Evolutionary conservation across 2,888 invertebrate species (phyloP).

Genomic region (Tetranychus piercei): DNA sequence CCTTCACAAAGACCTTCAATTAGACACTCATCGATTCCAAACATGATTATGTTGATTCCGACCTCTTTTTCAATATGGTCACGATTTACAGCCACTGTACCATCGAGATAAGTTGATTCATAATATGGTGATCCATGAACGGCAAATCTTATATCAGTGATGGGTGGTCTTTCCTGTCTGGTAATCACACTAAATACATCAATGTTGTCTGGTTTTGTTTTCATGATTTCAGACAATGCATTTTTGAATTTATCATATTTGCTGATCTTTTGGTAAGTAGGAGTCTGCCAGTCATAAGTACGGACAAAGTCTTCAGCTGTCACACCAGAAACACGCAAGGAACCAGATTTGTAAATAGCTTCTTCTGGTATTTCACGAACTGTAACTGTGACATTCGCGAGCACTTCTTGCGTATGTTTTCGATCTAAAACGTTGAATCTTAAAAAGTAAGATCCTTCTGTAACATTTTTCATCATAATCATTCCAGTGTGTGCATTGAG

Average conservation of each 20-base stretch:
- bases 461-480: constrained; percentile 84
- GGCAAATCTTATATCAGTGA: constrained; percentile 78
- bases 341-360: constrained; percentile 85
- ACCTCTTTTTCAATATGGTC: constrained; percentile 82
- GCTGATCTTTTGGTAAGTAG: constrained; percentile 56
- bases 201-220: constrained; percentile 64
- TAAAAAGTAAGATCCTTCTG: constrained; percentile 45
- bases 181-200: constrained; percentile 86
- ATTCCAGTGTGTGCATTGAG: constrained; percentile 78
- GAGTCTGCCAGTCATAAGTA: constrained; percentile 76
- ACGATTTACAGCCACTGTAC: constrained; percentile 74
- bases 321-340: constrained; percentile 61
- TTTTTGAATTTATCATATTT: constrained; percentile 74
- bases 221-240: constrained; percentile 61
- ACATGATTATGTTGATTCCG: constrained; percentile 91
- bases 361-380: constrained; percentile 87
- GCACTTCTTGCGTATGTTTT: constrained; percentile 83
- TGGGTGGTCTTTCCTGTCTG: constrained; percentile 55
- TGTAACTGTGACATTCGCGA: constrained; percentile 84
- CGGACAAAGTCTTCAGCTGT: constrained; percentile 90
- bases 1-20: constrained; percentile 91
- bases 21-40: constrained; percentile 87
- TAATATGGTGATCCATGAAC: constrained; percentile 91
- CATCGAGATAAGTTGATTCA: constrained; percentile 79
- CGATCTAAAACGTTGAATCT: constrained; percentile 65